These are phyloP conservation scores for Mastomys coucha DNA, from an alignment of 2,113 vertebrate genomes.

Conservation along the genomic window DNA sequence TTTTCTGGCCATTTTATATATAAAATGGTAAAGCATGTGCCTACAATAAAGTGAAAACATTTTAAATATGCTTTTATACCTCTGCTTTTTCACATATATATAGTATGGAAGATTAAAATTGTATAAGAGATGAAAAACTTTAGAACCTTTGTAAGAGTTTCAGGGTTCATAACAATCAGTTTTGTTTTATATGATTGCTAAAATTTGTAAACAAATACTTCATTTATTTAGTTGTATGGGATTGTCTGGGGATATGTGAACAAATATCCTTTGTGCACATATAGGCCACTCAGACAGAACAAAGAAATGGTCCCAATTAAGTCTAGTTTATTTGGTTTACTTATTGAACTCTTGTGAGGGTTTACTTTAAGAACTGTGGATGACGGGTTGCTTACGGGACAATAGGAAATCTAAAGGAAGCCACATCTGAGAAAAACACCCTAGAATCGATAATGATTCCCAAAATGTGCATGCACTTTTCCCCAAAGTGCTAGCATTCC, in stretches of 20 bases:
- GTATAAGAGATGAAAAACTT: neutral
- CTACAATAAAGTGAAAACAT: neutral
- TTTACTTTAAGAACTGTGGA: no score
- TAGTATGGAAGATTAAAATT: neutral
- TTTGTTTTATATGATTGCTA: neutral
- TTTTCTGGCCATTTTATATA: neutral
- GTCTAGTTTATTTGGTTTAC: neutral
- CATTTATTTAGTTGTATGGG: neutral
- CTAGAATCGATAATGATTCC: neutral
- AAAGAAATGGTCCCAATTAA: neutral
- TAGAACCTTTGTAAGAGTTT: neutral
- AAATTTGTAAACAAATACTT: neutral
- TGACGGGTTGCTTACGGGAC: neutral
- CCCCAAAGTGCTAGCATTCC: accelerated
- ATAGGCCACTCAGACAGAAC: neutral
- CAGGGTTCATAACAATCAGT: neutral
- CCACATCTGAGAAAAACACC: neutral
- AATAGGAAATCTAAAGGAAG: neutral
- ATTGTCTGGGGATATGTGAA: neutral
- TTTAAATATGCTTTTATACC: neutral
- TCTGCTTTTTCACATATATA: neutral
- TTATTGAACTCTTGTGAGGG: neutral
- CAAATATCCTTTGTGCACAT: neutral
- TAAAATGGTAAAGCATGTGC: neutral
- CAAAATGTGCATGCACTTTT: no score